Conservation (phyloP, 2,113 vertebrate genomes). For the Phyllopteryx taeniolatus region DNA sequence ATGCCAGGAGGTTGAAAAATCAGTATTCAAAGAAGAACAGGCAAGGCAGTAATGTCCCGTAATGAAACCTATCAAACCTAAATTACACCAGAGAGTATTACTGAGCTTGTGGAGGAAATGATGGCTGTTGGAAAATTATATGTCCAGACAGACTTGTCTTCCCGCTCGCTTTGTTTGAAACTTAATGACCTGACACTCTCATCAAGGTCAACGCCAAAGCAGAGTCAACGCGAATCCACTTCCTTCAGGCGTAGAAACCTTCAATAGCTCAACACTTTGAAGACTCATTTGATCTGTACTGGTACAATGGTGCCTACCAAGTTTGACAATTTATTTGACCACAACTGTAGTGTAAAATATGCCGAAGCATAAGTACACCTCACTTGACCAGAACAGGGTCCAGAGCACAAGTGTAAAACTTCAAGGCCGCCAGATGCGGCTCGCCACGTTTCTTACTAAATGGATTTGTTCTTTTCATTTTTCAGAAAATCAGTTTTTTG, state of each 20-base stretch:
- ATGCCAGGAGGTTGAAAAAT: background rate
- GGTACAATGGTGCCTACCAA: too few relatives aligned
- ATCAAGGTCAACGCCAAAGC: constrained; percentile 32
- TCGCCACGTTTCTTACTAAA: too few relatives aligned
- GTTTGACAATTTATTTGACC: background rate
- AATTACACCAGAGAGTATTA: constrained; percentile 33
- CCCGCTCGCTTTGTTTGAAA: constrained; percentile 39
- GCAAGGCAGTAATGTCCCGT: constrained; percentile 18
- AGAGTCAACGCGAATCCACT: constrained; percentile 26
- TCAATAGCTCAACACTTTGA: background rate
- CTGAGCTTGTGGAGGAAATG: constrained; percentile 23
- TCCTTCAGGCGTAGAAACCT: background rate
- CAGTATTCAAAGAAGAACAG: background rate
- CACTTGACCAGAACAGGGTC: too few relatives aligned
- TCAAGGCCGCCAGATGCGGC: too few relatives aligned
- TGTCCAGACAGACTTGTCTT: constrained; percentile 33
- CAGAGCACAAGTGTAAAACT: too few relatives aligned
- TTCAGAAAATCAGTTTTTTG: too few relatives aligned
- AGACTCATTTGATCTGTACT: background rate
- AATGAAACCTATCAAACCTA: constrained; percentile 31
- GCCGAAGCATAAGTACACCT: too few relatives aligned
- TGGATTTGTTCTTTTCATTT: too few relatives aligned
- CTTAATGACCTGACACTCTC: constrained; percentile 45
- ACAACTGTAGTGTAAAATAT: background rate
- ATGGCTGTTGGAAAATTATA: constrained; percentile 25